These are phyloP conservation scores for Arnoldichthys spilopterus DNA, from an alignment of 2,797 vertebrate species.

Conservation along the genomic window DNA sequence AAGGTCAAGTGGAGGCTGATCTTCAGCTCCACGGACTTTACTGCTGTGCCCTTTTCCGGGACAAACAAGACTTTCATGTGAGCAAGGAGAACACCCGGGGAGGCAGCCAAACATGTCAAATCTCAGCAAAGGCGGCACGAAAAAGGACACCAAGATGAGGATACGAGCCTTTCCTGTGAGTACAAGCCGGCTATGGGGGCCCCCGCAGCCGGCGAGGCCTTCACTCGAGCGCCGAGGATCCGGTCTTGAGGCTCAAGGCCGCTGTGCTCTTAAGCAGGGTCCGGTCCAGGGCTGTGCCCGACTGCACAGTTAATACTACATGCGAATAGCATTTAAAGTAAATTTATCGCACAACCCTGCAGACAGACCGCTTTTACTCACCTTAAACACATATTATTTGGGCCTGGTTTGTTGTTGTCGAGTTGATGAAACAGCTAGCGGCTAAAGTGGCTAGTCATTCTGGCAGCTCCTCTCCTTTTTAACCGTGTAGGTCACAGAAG, in stretches of 20 bases:
- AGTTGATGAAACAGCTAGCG: background rate
- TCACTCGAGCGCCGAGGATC: slow-evolving; percentile 73
- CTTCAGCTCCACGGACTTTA: slow-evolving; percentile 67
- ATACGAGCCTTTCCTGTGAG: slow-evolving; percentile 99
- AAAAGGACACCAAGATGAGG: slow-evolving; percentile 99
- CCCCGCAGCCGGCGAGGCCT: slow-evolving; percentile 45
- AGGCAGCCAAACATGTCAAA: slow-evolving; percentile 90
- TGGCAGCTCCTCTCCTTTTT: no score
- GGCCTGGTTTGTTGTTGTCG: background rate
- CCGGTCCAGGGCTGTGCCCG: background rate
- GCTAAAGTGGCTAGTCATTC: no score
- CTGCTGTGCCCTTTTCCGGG: slow-evolving; percentile 64
- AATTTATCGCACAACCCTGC: background rate
- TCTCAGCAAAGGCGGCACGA: slow-evolving; percentile 96
- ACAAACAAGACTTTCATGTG: slow-evolving; percentile 78
- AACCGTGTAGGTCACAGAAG: no score
- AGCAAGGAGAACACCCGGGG: slow-evolving; percentile 72
- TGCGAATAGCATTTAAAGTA: background rate
- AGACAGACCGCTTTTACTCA: background rate
- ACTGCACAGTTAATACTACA: background rate
- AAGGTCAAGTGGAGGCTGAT: slow-evolving; percentile 74
- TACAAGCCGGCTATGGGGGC: slow-evolving; percentile 65
- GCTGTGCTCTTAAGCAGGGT: slow-evolving; percentile 3
- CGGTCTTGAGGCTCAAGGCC: slow-evolving; percentile 27
- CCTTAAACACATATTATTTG: background rate